Base-by-base conservation (phyloP, 1,140 invertebrate genomes). In the Gryllus bimaculatus region DNA sequence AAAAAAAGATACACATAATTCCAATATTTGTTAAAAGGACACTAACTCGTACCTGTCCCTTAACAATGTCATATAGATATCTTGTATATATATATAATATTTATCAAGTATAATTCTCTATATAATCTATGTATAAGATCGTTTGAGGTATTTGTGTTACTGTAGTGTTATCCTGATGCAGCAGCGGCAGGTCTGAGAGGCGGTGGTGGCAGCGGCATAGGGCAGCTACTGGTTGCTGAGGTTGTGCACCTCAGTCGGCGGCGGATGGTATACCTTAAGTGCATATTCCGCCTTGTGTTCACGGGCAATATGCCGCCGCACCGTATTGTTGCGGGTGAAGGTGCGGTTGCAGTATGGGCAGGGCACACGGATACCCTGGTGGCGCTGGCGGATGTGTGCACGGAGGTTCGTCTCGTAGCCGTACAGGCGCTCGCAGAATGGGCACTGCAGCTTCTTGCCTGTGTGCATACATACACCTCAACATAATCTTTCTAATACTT, bases 271-370 rank as follows among this genome's bases (percentile, higher is more conserved):
- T 66, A 89, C 88, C 82, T 92, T 92, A 82, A 93, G 84, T 82
- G 88, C 91, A 74, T 92, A 86, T 84, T 93, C 92, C 82, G 90
- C 89, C 85, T 94, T 94, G 83, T 96, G 94, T 86, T 96, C 94
- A 47, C 94, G 90, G 4, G 93, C 93, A 83, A 95, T 95, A 84
- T 96, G 94, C 76, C 94, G 90, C 49, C 94, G 89, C 82, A 95
- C 94, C 47, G 94, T 96, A 88, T 96, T 96, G 88, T 96, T 96
- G 81, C 95, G 90, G 79, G 95, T 96, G 86, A 96, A 96, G n/a
- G 94, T 96, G 78, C 95, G 91, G 83, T 92, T 89, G 86, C 94
- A 96, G 85, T 93, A 95, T 39, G 94, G 94, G 85, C 94, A 95
- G 8, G 93, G 94, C 82, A 95, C 94, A 12, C 94, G 89, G 81